Evolutionary conservation across 2,888 invertebrate species (phyloP), one percentile per base, ranked within the genome.

Genomic region (Fabriciana adippe): DNA sequence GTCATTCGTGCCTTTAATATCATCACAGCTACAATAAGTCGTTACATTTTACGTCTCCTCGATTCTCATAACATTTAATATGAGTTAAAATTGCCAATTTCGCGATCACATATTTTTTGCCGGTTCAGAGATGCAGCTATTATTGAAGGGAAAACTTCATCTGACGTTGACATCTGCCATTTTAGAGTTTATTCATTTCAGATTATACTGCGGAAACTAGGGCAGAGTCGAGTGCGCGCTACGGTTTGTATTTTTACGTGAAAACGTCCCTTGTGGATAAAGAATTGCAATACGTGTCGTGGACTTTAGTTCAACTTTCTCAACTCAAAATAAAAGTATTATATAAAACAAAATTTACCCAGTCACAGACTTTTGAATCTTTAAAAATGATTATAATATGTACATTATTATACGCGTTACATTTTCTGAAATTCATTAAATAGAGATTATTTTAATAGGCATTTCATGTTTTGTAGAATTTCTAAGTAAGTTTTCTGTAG

Each of bases 61-160:
- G 61, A 61, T 41, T 61, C 61, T 50, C 61, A 35, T 61, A 61
- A 61, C 61, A 61, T 61, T 61, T 61, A 61, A 51, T 61, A 61
- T 41, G 61, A 51, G 61, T 51, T 51, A 50, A 61, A 61, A 61
- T 61, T 61, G 61, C 16, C 61, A 61, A 61, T 61, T 61, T 61
- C 51, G 35, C 51, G 51, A 61, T 61, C 61, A 59, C 35, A 51
- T 35, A 61, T 51, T 61, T 61, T 61, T 61, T 35, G 51, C 35
- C 59, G 59, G 47, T 47, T 51, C 50, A 35, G 35, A 51, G 35
- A 61, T 35, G 61, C 51, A 35, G 61, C 31, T 16, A 41, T 51
- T 61, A 61, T 61, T 61, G 35, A 41, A 61, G 51, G 50, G 15
- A 35, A 41, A 31, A 50, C 50, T 51, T 51, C 51, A 35, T 61